Conservation (phyloP, 1,140 invertebrate species). For the Paraescarpia echinospica region DNA sequence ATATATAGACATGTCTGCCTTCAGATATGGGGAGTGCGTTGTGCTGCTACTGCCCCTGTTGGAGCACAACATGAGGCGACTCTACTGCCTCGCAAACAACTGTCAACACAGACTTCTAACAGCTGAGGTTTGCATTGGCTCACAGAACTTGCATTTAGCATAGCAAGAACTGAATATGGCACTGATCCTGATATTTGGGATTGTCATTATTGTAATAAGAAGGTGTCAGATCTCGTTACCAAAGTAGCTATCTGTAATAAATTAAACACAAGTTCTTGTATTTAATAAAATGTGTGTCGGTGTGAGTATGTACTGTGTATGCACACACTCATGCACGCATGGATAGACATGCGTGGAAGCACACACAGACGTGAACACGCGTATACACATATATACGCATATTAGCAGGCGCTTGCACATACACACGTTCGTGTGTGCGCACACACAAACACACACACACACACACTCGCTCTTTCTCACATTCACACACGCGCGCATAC, state of each 20-base stretch:
- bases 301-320: too few relatives aligned
- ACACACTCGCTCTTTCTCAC: too few relatives aligned
- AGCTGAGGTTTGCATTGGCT: slow-evolving; percentile 8
- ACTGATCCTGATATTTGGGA: neutral
- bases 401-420: too few relatives aligned
- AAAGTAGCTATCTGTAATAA: too few relatives aligned
- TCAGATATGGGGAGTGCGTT: slow-evolving; percentile 12
- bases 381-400: too few relatives aligned
- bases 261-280: too few relatives aligned
- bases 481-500: neutral
- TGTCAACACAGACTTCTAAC: neutral
- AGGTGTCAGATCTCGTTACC: neutral
- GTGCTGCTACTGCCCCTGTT: neutral
- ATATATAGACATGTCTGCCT: neutral
- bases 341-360: neutral
- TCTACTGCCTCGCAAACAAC: neutral
- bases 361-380: too few relatives aligned
- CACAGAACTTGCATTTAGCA: neutral
- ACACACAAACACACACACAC: too few relatives aligned
- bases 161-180: neutral
- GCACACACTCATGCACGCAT: neutral
- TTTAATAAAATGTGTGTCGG: too few relatives aligned
- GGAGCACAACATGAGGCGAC: slow-evolving; percentile 1
- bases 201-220: neutral
- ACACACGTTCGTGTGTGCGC: too few relatives aligned